Evolutionary conservation across 2,113 vertebrate genomes (phyloP).

Genomic region (Dasyurus viverrinus): DNA sequence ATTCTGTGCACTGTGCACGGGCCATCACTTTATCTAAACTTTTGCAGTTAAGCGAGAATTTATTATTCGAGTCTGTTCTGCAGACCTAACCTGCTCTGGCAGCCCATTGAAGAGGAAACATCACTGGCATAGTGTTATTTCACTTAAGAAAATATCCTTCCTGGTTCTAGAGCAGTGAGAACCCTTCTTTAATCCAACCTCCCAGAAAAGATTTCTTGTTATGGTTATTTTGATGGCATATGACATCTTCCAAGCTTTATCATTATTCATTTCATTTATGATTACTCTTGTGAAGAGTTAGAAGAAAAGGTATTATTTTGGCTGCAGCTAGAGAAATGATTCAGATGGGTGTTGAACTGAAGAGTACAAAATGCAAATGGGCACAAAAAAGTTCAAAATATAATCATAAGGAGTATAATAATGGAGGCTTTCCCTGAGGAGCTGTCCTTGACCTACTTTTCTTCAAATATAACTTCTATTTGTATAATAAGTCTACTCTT

Average conservation of each 20-base stretch:
- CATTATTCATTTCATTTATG: background rate
- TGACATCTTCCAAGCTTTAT: background rate
- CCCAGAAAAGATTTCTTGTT: background rate
- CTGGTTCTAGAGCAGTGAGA: background rate
- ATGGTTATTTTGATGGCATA: background rate
- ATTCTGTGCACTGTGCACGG: background rate
- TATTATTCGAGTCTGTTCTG: slow-evolving; percentile 8
- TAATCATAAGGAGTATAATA: background rate
- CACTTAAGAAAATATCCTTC: background rate
- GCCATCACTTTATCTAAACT: slow-evolving; percentile 7
- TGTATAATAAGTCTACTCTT: background rate
- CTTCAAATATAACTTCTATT: background rate
- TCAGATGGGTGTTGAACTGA: background rate
- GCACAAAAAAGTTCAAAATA: background rate
- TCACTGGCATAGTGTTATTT: background rate
- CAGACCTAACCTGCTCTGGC: background rate
- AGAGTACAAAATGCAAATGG: background rate
- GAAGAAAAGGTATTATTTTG: background rate
- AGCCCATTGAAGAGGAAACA: background rate
- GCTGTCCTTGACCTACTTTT: background rate
- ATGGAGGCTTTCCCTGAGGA: background rate
- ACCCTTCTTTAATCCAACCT: background rate
- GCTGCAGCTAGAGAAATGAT: background rate
- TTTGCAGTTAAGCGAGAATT: background rate
- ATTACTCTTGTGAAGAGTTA: background rate